A percentile compares a stretch with the other conserved stretches of the same genome.
Evolutionary conservation across 2,113 vertebrate genomes (phyloP).

Genomic region (Hyperopisus bebe): DNA sequence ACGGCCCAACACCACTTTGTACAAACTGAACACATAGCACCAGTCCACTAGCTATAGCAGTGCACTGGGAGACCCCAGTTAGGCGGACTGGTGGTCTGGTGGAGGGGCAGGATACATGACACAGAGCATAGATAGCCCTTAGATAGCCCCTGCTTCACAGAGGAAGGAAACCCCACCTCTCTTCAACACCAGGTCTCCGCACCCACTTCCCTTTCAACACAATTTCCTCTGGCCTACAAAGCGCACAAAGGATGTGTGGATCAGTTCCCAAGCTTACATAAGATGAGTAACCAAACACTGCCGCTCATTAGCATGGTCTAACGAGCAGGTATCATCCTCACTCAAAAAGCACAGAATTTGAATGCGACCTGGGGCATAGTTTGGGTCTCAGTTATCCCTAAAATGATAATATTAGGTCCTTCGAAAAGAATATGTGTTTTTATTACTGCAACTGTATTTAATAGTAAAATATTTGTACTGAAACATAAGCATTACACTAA

Average conservation of each 20-base stretch:
- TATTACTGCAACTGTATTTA: neutral
- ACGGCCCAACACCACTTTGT: neutral
- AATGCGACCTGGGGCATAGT: neutral
- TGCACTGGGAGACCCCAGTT: neutral
- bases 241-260: neutral
- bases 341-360: neutral
- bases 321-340: neutral
- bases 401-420: neutral
- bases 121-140: neutral
- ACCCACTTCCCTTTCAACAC: conserved; percentile 1
- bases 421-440: neutral
- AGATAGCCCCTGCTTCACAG: neutral
- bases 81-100: neutral
- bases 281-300: neutral
- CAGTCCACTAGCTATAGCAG: neutral
- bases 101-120: neutral
- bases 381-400: neutral
- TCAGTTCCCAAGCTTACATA: neutral
- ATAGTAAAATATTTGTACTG: neutral
- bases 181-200: neutral
- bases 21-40: neutral
- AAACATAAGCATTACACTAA: neutral
- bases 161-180: neutral
- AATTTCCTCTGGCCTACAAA: neutral
- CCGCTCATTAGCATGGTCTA: neutral